Base-by-base conservation (phyloP, 1,140 invertebrate genomes). In the Drosophila repleta region DNA sequence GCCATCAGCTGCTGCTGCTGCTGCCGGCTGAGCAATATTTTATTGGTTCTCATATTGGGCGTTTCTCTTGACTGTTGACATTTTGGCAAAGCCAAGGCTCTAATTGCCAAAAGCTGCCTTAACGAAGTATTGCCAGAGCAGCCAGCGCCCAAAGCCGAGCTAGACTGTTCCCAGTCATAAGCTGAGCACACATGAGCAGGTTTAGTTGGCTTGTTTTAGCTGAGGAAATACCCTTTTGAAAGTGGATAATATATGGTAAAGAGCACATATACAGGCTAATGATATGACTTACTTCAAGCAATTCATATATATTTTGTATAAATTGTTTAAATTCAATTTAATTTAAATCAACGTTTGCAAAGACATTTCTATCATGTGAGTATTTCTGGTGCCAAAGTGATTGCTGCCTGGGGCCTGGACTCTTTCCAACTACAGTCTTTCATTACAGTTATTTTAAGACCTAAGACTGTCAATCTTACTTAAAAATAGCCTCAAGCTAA, bases 41-140 rank as follows among this genome's bases (percentile, higher is more conserved):
- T 81, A 85, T 85, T 85, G 81, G 69, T 71, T 85, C 62, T 29
- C 79, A 76, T 77, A 74, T 62, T 85, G 68, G 68, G 68, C 68
- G 68, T 65, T 43, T 6, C 63, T 29, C n/a, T 35, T 39, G 32
- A 55, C 49, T 72, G 49, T 72, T 72, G 69, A 67, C 69, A 72
- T 67, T 67, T 52, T 58, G 20, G 41, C 63, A 67, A 60, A 58
- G 53, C 62, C 15, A n/a, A 32, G 11, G 46, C 63, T 72, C 64
- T 67, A 67, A 67, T 72, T 72, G 69, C 69, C 55, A 67, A 66
- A 72, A 52, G 53, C 68, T 45, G 62, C 46, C 46, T 71, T 52
- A 57, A 51, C 62, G 35, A 66, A 72, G 69, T 48, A 52, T 66
- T 39, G 45, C 48, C 43, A 51, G 48, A 62, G 57, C 48, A 18